Base-by-base conservation (phyloP, 1,140 invertebrate species). In the Hesperophylax magnus region DNA sequence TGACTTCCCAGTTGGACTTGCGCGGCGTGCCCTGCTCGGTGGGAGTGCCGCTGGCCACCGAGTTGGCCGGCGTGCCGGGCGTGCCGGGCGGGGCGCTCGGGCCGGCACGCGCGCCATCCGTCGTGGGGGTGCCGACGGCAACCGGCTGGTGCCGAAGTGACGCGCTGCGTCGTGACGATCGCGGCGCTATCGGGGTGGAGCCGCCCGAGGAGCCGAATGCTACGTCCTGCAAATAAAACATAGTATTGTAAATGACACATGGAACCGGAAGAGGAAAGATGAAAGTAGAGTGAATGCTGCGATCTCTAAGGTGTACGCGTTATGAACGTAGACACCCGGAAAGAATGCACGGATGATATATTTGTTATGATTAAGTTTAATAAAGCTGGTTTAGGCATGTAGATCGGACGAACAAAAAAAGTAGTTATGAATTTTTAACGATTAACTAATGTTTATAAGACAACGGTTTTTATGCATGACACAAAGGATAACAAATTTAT, bases 1-100 rank as follows among this genome's bases (percentile, higher is more conserved):
- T 95, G 78, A 95, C 94, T 86, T 95, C 93, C 94, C 94, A 95
- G 87, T 95, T 95, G 84, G 94, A 95, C 87, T 94, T 95, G 86
- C 91, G 90, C 61, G 91, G 87, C 71, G 89, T 88, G 34, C 87
- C 88, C 53, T 90, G 87, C 69, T 89, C 74, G 61, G 72, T 31
- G 14, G 71, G 79, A 60, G 71, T 81, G 39, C 39, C 52, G 27
- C 71, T 58, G 71, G 71, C 71, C 6, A 18, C 71, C 9, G 71
- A 54, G 53, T 27, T 75, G 65, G 78, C 78, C 15, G 52, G 69
- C 22, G 69, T 27, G 3, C 17, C 72, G 22, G 80, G 82, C 14
- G 69, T 75, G 17, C 34, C 81, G 20, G 52, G 60, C 54, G 27
- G 39, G 78, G 63, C 69, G 85, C 86, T 85, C 72, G 85, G 18